Evolutionary conservation across 2,888 invertebrate species (phyloP), one percentile per base, ranked within the genome.

Genomic region (Chrysodeixis includens): DNA sequence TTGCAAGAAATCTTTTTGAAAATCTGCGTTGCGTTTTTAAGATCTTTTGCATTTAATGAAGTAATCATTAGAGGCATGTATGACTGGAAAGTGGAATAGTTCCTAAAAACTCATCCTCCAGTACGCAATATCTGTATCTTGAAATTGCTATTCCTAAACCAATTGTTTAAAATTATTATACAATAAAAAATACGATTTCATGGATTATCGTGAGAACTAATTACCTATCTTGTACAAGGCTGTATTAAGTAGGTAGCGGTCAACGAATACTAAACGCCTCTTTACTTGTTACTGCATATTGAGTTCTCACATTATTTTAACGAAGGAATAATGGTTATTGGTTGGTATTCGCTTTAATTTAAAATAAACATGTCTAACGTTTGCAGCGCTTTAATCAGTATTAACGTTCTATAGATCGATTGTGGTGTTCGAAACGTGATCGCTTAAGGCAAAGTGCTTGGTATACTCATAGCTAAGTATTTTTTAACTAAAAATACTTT

Each of bases 151-250:
- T n/a, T n/a, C n/a, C n/a, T 26, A 26, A 26, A 26, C 26, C 6
- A 26, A 26, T n/a, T n/a, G n/a, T n/a, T n/a, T n/a, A n/a, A n/a
- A 26, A 26, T 4, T 26, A 26, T 4, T 26, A 26, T 26, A 4
- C 6, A 26, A 26, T 4, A 26, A 26, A 60, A 73, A 66, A 62
- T 68, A 64, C 56, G 10, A 9, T 56, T 70, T 75, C 59, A 67
- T 67, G 56, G 63, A 44, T 65, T 66, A 60, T 62, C 58, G 40
- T 66, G 22, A 59, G 46, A 56, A 68, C 57, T 76, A 78, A 76
- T 79, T 78, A 78, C 56, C 61, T 35, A 78, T 57, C 61, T 35
- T 35, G 59, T 14, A 49, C 76, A 74, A 79, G 74, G 69, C 67
- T 76, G 55, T 52, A 22, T 53, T 60, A 63, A 76, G 63, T 66